Evolutionary conservation across 2,888 invertebrate genomes (phyloP).

Genomic region (Shargacucullia verbasci): DNA sequence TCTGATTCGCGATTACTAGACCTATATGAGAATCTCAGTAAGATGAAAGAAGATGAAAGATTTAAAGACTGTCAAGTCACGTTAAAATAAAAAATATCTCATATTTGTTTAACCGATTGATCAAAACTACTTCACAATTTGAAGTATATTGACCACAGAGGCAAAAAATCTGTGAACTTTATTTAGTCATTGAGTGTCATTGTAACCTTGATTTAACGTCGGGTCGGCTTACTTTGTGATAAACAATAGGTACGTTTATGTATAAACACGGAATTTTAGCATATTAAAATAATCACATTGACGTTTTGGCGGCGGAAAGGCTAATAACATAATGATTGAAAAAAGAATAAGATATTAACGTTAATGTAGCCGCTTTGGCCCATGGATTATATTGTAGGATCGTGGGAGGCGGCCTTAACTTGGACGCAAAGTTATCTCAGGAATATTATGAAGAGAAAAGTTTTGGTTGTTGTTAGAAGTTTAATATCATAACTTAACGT

Average conservation of each 20-base stretch:
- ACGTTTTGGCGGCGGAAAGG: slow-evolving; percentile 3
- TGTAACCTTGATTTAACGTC: slow-evolving; percentile 41
- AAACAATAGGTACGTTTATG: slow-evolving; percentile 11
- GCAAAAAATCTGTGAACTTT: slow-evolving; percentile 39
- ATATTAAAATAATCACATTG: slow-evolving; percentile 13
- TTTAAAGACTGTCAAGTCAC: background rate
- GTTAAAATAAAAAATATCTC: slow-evolving; percentile 14
- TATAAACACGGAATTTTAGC: slow-evolving; percentile 1
- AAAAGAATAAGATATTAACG: slow-evolving; percentile 5
- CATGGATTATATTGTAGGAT: too few species aligned
- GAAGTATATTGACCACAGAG: slow-evolving; percentile 28
- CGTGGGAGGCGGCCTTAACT: too few species aligned
- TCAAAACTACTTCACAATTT: slow-evolving; percentile 10
- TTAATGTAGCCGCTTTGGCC: too few species aligned
- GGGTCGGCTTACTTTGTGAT: slow-evolving; percentile 6
- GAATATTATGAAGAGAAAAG: too few species aligned
- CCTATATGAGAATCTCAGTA: too few species aligned
- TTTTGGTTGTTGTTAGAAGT: too few species aligned
- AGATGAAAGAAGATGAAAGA: too few species aligned
- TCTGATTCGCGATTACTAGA: too few species aligned
- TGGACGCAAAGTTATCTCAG: too few species aligned
- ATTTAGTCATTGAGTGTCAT: slow-evolving; percentile 37
- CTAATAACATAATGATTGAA: slow-evolving; percentile 16
- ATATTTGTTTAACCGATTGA: slow-evolving; percentile 30
- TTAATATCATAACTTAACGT: too few species aligned